Evolutionary conservation across 2,797 vertebrate species (phyloP).

Genomic region (Liparis tanakae): DNA sequence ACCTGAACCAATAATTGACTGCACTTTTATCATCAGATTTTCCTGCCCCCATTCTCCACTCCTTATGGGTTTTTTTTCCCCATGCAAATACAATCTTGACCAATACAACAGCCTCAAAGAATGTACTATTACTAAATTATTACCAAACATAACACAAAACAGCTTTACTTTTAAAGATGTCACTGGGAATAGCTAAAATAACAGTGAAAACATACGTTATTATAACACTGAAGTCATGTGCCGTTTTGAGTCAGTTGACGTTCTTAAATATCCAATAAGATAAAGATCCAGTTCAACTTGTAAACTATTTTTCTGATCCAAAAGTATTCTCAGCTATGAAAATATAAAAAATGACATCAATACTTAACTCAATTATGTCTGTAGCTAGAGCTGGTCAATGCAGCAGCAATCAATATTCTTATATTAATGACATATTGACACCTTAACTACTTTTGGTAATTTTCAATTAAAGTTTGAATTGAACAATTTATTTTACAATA

Average conservation of each 20-base stretch:
- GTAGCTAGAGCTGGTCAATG: too few relatives aligned
- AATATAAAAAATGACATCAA: background rate
- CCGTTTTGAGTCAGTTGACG: background rate
- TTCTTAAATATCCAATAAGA: background rate
- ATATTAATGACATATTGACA: background rate
- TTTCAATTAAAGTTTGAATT: too few relatives aligned
- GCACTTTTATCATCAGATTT: constrained; percentile 16
- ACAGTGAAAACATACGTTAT: constrained; percentile 3
- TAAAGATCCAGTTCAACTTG: background rate
- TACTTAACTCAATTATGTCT: background rate
- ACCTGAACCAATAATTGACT: constrained; percentile 7
- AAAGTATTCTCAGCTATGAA: background rate
- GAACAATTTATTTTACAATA: too few relatives aligned
- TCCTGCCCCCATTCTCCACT: background rate
- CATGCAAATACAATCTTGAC: constrained; percentile 32
- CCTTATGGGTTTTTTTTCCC: constrained; percentile 7
- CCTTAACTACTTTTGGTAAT: background rate
- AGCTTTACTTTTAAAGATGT: background rate
- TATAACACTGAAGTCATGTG: background rate
- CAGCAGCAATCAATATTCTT: too few relatives aligned
- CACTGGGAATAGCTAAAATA: constrained; percentile 3
- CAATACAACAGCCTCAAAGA: background rate
- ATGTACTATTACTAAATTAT: constrained; percentile 1
- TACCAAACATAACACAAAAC: background rate
- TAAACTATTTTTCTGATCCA: background rate